phyloP scores from a whole-genome alignment of 2,113 vertebrate genomes.

The Pedionomus torquatus region DNA sequence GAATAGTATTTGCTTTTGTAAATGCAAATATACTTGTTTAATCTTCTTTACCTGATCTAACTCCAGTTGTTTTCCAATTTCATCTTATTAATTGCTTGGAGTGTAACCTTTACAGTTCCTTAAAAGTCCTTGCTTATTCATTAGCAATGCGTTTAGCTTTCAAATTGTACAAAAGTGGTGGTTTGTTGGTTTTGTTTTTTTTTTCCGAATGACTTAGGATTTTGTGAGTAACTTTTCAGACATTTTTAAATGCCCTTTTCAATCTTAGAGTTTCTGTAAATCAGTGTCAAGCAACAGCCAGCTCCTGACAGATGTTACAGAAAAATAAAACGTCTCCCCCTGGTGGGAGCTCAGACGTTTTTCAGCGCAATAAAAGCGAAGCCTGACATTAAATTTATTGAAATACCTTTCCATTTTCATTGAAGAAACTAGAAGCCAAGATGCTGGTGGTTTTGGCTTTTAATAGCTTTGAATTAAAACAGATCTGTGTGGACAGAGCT shows the following conservation, averaged over 20 bases:
- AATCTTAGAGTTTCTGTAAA: neutral
- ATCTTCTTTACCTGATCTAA: neutral
- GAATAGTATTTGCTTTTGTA: neutral
- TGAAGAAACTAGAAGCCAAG: neutral
- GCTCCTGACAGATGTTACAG: neutral
- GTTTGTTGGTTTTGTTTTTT: no score
- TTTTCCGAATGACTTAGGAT: neutral
- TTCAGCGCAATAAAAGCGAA: neutral
- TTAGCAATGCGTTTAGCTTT: neutral
- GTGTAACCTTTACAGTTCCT: conserved; percentile 2
- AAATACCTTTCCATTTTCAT: neutral
- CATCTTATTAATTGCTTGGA: neutral
- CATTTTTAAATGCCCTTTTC: neutral
- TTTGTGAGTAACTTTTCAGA: neutral
- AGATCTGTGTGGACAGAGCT: neutral
- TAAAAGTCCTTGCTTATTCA: neutral
- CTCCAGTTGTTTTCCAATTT: neutral
- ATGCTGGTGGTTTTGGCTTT: neutral
- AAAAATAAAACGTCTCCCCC: conserved; percentile 53
- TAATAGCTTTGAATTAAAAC: neutral
- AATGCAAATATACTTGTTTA: neutral
- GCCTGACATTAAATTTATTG: neutral
- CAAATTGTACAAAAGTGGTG: neutral
- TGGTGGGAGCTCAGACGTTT: neutral
- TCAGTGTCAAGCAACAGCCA: neutral